phyloP scores from a whole-genome alignment of 2,888 invertebrate species.

The Pseudoips prasinana region DNA sequence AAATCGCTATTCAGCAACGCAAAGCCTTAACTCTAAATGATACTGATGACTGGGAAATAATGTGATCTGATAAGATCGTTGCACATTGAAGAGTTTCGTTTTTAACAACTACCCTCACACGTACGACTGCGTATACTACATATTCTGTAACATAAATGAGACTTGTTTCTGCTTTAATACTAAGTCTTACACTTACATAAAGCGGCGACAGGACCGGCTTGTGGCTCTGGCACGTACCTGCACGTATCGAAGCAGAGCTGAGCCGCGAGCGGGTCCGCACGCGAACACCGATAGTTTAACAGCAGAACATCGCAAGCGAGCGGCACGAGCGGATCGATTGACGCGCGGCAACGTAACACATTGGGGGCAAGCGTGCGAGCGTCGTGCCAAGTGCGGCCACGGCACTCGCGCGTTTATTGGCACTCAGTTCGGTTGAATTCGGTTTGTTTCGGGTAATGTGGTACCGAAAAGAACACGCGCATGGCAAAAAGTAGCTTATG shows the following conservation, averaged over 20 bases:
- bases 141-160: too few relatives aligned
- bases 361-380: constrained; percentile 44
- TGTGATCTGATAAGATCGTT: too few relatives aligned
- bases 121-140: not conserved
- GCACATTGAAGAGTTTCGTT: constrained; percentile 5
- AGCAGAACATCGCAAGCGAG: constrained; percentile 47
- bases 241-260: constrained; percentile 40
- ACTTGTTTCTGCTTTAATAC: too few relatives aligned
- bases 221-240: constrained; percentile 36
- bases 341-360: constrained; percentile 46
- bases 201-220: constrained; percentile 15
- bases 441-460: constrained; percentile 59
- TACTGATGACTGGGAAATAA: too few relatives aligned
- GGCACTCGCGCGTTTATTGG: constrained; percentile 67
- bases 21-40: constrained; percentile 27
- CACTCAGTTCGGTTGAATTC: constrained; percentile 30
- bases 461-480: constrained; percentile 58
- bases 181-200: constrained; percentile 57
- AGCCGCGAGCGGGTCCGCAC: constrained; percentile 34
- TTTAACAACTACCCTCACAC: constrained; percentile 6
- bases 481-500: too few relatives aligned
- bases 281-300: constrained; percentile 46
- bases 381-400: constrained; percentile 69
- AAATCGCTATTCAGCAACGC: constrained; percentile 25
- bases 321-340: constrained; percentile 43